Evolutionary conservation across 2,888 invertebrate genomes (phyloP).

Genomic region (Drosophila paucipuncta): DNA sequence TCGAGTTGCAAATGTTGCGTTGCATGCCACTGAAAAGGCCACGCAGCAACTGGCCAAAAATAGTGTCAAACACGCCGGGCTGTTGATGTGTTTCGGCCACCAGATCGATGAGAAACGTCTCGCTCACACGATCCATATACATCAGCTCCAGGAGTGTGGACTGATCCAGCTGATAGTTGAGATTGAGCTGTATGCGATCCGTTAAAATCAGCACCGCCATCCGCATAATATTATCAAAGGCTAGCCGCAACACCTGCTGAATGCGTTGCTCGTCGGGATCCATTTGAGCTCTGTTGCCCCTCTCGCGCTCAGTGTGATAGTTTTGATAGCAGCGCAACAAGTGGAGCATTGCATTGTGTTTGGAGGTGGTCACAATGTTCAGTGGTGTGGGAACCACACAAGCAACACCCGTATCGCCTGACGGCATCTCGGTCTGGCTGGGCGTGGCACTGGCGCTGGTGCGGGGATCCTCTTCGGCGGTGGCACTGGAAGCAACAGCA

Average conservation of each 20-base stretch:
- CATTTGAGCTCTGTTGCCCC: neutral
- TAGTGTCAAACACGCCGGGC: slow-evolving; percentile 77
- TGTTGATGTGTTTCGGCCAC: slow-evolving; percentile 87
- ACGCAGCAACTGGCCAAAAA: slow-evolving; percentile 83
- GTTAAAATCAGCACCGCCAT: slow-evolving; percentile 76
- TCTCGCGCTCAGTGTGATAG: slow-evolving; percentile 58
- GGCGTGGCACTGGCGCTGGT: slow-evolving; percentile 41
- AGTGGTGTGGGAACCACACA: slow-evolving; percentile 53
- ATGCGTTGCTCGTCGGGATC: slow-evolving; percentile 17
- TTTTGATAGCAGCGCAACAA: slow-evolving; percentile 82
- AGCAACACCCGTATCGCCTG: slow-evolving; percentile 29
- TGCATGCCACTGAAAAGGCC: slow-evolving; percentile 85
- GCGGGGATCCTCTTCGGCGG: slow-evolving; percentile 47
- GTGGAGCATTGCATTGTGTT: slow-evolving; percentile 82
- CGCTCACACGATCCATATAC: slow-evolving; percentile 87
- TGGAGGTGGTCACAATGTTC: slow-evolving; percentile 63
- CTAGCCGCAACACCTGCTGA: slow-evolving; percentile 46
- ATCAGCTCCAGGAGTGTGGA: slow-evolving; percentile 88
- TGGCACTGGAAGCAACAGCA: slow-evolving; percentile 53
- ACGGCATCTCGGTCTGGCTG: slow-evolving; percentile 45
- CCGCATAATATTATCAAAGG: slow-evolving; percentile 72
- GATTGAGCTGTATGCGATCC: slow-evolving; percentile 81
- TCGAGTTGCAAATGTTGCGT: slow-evolving; percentile 82
- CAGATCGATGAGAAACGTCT: slow-evolving; percentile 88
- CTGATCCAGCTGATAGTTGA: slow-evolving; percentile 79